Conservation (phyloP, 2,113 vertebrate species). For the Corythornis cristatus region DNA sequence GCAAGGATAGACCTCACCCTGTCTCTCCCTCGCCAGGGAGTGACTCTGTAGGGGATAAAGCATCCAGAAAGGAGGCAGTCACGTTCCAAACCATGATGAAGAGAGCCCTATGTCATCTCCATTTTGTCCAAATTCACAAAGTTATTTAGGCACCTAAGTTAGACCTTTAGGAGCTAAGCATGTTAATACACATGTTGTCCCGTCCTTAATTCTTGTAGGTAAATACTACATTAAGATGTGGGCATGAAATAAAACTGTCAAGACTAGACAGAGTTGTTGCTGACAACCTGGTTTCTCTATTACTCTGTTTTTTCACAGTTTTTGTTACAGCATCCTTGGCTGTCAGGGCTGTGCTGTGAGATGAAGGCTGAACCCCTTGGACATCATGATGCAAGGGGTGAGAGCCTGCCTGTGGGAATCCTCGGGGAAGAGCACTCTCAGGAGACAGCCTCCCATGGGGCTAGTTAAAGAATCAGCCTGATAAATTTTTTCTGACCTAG, state of each 20-base stretch:
- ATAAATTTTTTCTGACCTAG: not conserved
- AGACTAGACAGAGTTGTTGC: not conserved
- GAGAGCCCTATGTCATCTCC: not conserved
- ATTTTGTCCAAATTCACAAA: not conserved
- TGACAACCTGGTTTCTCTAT: not conserved
- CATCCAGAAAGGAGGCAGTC: not conserved
- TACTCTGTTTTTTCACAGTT: not conserved
- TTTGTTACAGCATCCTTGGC: not conserved
- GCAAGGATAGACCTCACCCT: not conserved
- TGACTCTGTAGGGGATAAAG: not conserved
- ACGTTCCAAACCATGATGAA: not conserved
- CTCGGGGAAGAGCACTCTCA: not conserved
- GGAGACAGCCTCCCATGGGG: not conserved
- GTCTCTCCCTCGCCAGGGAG: not conserved
- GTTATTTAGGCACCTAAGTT: not conserved
- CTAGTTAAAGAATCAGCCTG: not conserved
- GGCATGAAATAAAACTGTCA: not conserved
- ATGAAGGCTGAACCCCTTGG: not conserved
- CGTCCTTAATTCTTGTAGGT: not conserved
- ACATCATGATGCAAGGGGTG: accelerated
- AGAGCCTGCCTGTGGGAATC: not conserved
- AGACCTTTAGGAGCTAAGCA: not conserved
- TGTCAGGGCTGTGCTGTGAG: not conserved
- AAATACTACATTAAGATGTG: not conserved
- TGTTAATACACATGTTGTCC: not conserved